Evolutionary conservation across 1,140 invertebrate genomes (phyloP).

Genomic region (Myzus persicae): DNA sequence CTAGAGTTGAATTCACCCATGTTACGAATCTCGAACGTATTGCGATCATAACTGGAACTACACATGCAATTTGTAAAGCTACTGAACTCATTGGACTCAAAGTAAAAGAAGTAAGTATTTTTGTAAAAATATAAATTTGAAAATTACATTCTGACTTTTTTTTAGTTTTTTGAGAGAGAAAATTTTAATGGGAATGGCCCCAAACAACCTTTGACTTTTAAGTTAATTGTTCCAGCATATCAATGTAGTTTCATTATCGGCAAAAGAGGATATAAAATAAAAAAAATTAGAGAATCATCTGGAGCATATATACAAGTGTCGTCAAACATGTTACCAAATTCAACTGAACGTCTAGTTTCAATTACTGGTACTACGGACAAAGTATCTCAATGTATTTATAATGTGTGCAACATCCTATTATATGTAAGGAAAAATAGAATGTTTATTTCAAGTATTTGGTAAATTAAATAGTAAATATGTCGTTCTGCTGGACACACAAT

Average conservation of each 20-base stretch:
- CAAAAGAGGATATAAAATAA: slow-evolving; percentile 67
- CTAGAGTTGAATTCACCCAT: slow-evolving; percentile 54
- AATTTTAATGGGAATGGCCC: slow-evolving; percentile 37
- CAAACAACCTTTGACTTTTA: slow-evolving; percentile 64
- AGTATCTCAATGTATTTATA: slow-evolving; percentile 72
- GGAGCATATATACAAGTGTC: slow-evolving; percentile 71
- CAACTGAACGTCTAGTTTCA: slow-evolving; percentile 75
- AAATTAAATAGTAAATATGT: not conserved
- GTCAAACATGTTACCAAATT: slow-evolving; percentile 76
- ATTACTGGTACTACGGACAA: slow-evolving; percentile 72
- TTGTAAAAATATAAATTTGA: not conserved
- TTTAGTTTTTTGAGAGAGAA: slow-evolving; percentile 53
- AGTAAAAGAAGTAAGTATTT: slow-evolving; percentile 56
- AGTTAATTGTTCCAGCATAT: slow-evolving; percentile 74
- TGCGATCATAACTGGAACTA: slow-evolving; percentile 53
- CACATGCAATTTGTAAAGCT: slow-evolving; percentile 56
- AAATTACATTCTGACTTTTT: slow-evolving; percentile 2
- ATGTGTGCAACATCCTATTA: slow-evolving; percentile 73
- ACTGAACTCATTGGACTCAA: slow-evolving; percentile 56
- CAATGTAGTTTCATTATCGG: slow-evolving; percentile 76
- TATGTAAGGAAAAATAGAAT: slow-evolving; percentile 66
- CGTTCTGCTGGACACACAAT: not conserved
- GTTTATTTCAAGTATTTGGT: not conserved
- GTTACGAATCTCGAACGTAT: slow-evolving; percentile 58
- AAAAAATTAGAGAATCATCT: slow-evolving; percentile 66